Percentiles rank a stretch among this genome's conserved stretches.
Evolutionary conservation across 2,113 vertebrate species (phyloP).

Genomic region (Centropus unirufus): DNA sequence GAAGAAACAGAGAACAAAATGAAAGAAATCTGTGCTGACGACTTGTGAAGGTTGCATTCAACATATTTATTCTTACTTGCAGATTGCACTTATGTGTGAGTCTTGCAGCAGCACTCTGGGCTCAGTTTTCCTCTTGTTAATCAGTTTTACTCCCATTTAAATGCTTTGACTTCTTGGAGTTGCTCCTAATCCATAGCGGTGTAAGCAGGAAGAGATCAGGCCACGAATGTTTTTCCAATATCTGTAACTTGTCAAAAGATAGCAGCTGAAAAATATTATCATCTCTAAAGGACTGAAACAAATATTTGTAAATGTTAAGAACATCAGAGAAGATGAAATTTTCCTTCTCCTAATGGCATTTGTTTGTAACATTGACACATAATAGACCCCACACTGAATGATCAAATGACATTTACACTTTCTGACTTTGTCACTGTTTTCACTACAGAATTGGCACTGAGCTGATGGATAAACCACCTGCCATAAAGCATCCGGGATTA

Average conservation of each 20-base stretch:
- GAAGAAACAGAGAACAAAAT: not conserved
- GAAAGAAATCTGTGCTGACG: not conserved
- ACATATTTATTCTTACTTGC: conserved; percentile 5
- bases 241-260: conserved; percentile 4
- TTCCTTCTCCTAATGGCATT: conserved; percentile 22
- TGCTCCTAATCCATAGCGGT: not conserved
- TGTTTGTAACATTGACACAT: conserved; percentile 18
- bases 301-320: conserved; percentile 58
- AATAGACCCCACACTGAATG: conserved; percentile 2
- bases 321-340: conserved; percentile 19
- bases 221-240: not conserved
- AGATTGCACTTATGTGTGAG: not conserved
- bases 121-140: not conserved
- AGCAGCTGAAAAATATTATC: conserved; percentile 14
- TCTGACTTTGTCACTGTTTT: not conserved
- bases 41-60: conserved; percentile 17
- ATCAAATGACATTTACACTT: conserved; percentile 25
- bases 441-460: not conserved
- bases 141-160: not conserved
- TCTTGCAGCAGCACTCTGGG: not conserved
- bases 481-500: not conserved
- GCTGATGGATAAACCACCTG: not conserved
- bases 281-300: conserved; percentile 9
- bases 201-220: not conserved
- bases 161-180: not conserved